A percentile compares a stretch with the other conserved stretches of the same genome.
Conservation (phyloP, 1,140 invertebrate genomes). For the Diabrotica undecimpunctata region DNA sequence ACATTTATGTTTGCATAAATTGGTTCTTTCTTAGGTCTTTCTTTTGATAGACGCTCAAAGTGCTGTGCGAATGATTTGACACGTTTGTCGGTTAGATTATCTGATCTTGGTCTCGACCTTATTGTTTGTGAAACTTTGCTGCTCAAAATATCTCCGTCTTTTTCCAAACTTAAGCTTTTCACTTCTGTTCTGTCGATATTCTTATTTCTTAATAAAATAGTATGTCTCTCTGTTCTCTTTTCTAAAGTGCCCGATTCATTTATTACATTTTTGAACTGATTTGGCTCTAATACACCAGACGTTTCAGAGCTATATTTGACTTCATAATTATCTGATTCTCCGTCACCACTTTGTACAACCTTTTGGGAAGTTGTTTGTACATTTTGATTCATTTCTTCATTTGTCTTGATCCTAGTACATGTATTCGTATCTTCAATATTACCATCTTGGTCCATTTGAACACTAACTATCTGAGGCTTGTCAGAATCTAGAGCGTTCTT, state of each 20-base stretch:
- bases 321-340: too few species aligned
- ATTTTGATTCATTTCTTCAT: too few species aligned
- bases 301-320: background rate
- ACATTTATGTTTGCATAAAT: constrained; percentile 25
- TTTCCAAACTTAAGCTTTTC: background rate
- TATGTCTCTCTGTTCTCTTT: background rate
- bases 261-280: background rate
- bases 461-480: too few species aligned
- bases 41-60: constrained; percentile 12
- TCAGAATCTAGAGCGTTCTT: background rate
- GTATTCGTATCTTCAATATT: too few species aligned
- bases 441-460: too few species aligned
- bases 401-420: too few species aligned
- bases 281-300: background rate
- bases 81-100: background rate
- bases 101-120: too few species aligned
- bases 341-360: background rate
- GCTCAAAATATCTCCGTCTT: too few species aligned
- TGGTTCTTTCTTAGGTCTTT: constrained; percentile 20
- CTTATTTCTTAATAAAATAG: background rate
- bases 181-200: background rate
- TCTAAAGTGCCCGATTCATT: background rate
- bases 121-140: too few species aligned
- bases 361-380: background rate
- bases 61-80: constrained; percentile 16